Base-by-base conservation (phyloP, 92 coral and sea anemone species). In the Epizoanthus fatuus region DNA sequence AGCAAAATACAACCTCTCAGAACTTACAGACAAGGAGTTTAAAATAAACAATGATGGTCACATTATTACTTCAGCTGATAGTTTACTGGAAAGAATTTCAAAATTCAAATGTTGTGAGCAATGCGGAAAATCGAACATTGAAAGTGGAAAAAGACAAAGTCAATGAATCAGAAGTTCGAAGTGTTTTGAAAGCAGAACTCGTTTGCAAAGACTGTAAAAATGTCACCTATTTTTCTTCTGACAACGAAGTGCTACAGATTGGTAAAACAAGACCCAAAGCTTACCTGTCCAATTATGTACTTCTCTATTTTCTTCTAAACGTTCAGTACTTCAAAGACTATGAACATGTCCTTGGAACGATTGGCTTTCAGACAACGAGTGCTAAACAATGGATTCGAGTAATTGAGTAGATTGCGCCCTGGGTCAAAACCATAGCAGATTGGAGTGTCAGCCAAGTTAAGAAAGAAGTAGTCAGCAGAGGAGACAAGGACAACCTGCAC, bases 321-420 rank as follows among this genome's bases (percentile, higher is more conserved):
- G 0, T 5, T 42, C 47, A 42, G 7, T 42, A 42, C 47, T 42
- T 42, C 47, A 42, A 42, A 42, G 47, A 42, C 47, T 57, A 57
- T 45, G 0, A 57, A 45, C 40, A 37, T 57, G 56, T 58, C 19
- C 81, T 56, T 66, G 54, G 81, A 25, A 35, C 29, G 16, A 44
- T 53, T 8, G 66, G 81, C 62, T 4, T 54, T 19, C 60, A 22
- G 22, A 7, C 59, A 10, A 52, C 58, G 52, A 56, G 81, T 13
- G 60, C 16, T 47, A 37, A 63, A 15, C 81, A 76, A 10, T 57
- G 68, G 81, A 57, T 57, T 44, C 8, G 64, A 39, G 45, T 57
- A 32, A 32, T 58, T 29, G 82, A 58, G 64, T 76, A 69, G 69
- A 76, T 57, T 35, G 82, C 82, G 3, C 82, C 20, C 67, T 54